phyloP scores from a whole-genome alignment of 2,113 vertebrate species.

The Acinonyx jubatus region DNA sequence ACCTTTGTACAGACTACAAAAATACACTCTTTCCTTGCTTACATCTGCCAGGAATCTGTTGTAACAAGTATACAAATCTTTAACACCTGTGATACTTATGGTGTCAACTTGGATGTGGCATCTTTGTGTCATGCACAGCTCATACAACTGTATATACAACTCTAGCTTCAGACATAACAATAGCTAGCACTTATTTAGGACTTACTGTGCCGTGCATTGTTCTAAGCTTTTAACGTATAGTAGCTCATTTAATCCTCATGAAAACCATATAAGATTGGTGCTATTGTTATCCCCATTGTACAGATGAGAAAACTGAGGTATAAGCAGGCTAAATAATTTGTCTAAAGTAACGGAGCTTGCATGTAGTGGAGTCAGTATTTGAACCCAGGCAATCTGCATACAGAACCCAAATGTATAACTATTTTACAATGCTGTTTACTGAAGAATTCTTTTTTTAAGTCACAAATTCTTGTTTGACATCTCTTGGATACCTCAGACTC shows the following conservation, averaged over 20 bases:
- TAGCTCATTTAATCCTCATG: background rate
- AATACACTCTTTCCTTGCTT: background rate
- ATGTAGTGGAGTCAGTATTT: background rate
- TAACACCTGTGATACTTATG: background rate
- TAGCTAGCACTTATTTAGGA: background rate
- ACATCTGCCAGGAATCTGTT: background rate
- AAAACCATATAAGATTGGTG: background rate
- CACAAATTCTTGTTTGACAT: background rate
- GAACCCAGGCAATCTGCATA: background rate
- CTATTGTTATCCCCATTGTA: background rate
- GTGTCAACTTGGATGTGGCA: background rate
- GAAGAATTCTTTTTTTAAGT: background rate
- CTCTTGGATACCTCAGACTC: background rate
- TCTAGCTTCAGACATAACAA: background rate
- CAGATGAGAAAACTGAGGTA: background rate
- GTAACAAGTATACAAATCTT: background rate
- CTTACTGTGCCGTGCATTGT: background rate
- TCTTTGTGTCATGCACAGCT: background rate
- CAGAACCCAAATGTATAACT: background rate
- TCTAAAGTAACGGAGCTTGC: background rate
- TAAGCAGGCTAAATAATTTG: background rate
- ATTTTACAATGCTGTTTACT: background rate
- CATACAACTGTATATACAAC: background rate
- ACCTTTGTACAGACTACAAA: background rate
- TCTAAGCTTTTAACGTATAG: background rate